Conservation (phyloP, 2,797 vertebrate genomes). For the Falco naumanni region DNA sequence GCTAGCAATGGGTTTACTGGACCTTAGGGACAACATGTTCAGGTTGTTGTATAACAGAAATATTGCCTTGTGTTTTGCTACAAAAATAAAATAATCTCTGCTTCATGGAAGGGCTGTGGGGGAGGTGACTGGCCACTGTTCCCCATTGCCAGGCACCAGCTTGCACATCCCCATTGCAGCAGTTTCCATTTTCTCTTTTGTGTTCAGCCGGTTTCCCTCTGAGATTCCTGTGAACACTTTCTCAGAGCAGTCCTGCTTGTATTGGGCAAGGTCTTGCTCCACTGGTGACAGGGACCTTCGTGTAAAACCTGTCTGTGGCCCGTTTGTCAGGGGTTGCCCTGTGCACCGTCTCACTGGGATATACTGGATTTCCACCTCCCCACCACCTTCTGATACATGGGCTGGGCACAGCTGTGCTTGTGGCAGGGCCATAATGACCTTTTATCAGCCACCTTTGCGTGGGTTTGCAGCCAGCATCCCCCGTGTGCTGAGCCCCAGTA, state of each 20-base stretch:
- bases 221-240: neutral
- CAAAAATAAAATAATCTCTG: neutral
- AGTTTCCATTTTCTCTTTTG: neutral
- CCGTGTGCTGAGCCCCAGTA: accelerated
- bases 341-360: neutral
- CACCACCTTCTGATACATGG: accelerated
- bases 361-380: neutral
- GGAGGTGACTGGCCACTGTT: neutral
- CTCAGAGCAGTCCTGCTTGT: neutral
- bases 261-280: neutral
- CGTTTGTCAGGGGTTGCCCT: neutral
- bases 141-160: neutral
- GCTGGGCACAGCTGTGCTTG: neutral
- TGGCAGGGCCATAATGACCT: neutral
- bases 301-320: neutral
- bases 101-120: neutral
- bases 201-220: neutral
- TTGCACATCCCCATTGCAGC: neutral
- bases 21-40: neutral
- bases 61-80: neutral
- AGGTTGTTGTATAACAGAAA: neutral
- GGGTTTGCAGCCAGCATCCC: neutral
- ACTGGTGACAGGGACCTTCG: neutral
- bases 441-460: accelerated
- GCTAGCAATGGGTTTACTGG: neutral